phyloP scores from a whole-genome alignment of 2,797 vertebrate genomes.

The Cyprinella venusta region DNA sequence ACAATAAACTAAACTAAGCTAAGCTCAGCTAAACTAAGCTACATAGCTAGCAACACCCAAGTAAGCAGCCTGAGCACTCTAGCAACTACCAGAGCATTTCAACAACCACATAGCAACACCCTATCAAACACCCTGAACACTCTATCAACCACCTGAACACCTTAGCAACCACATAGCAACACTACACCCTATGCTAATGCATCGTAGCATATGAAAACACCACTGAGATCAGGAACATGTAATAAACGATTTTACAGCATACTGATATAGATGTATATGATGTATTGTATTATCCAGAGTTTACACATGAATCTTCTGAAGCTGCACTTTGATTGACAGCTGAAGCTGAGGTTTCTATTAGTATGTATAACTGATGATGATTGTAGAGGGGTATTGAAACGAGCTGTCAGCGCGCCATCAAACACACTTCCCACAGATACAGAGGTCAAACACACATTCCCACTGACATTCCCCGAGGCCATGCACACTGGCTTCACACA shows the following conservation, averaged over 20 bases:
- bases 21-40: background rate
- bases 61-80: background rate
- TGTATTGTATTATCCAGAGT: background rate
- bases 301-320: background rate
- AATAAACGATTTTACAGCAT: background rate
- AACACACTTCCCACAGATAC: slow-evolving; percentile 37
- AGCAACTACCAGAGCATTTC: background rate
- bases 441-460: slow-evolving; percentile 55
- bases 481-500: background rate
- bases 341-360: slow-evolving; percentile 43
- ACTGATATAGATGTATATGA: background rate
- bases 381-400: slow-evolving; percentile 50
- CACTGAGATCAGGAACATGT: background rate
- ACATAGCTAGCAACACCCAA: background rate
- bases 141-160: background rate
- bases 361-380: slow-evolving; percentile 58
- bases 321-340: slow-evolving; percentile 11
- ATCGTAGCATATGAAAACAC: background rate
- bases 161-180: background rate
- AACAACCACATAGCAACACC: background rate
- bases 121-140: background rate
- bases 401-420: slow-evolving; percentile 55
- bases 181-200: background rate
- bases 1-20: background rate
- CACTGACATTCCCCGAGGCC: slow-evolving; percentile 26